Percentiles rank a stretch among this genome's conserved stretches.
phyloP scores from a whole-genome alignment of 2,888 invertebrate genomes.

The Smittia sp. region DNA sequence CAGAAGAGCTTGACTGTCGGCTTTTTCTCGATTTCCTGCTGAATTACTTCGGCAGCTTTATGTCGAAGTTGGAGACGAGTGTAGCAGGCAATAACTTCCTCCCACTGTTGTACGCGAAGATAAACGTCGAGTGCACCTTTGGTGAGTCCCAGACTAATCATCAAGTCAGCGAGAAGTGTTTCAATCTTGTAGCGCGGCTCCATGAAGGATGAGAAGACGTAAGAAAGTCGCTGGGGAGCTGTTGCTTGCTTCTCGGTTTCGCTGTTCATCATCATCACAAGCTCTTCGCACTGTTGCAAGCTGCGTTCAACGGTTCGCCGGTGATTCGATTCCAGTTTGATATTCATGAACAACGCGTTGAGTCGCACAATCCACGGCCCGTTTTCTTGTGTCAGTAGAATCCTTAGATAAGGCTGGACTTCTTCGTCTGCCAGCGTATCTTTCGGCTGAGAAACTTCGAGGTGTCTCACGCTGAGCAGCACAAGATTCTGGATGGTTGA shows the following conservation, averaged over 20 bases:
- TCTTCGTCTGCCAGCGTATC: slow-evolving; percentile 81
- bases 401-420: slow-evolving; percentile 71
- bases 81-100: slow-evolving; percentile 90
- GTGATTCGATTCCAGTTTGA: slow-evolving; percentile 71
- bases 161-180: slow-evolving; percentile 72
- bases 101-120: slow-evolving; percentile 77
- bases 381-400: slow-evolving; percentile 62
- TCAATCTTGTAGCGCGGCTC: slow-evolving; percentile 75
- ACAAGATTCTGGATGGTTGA: slow-evolving; percentile 76
- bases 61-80: slow-evolving; percentile 77
- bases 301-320: slow-evolving; percentile 84
- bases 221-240: slow-evolving; percentile 54
- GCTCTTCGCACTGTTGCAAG: slow-evolving; percentile 79
- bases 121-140: slow-evolving; percentile 82
- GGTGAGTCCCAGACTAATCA: slow-evolving; percentile 75
- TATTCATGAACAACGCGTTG: slow-evolving; percentile 71
- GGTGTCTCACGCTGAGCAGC: slow-evolving; percentile 67
- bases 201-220: slow-evolving; percentile 69
- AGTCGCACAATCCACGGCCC: slow-evolving; percentile 76
- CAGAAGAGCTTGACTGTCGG: slow-evolving; percentile 87
- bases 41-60: slow-evolving; percentile 87
- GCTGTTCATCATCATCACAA: slow-evolving; percentile 60
- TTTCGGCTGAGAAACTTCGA: slow-evolving; percentile 69
- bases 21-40: slow-evolving; percentile 71
- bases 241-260: slow-evolving; percentile 44